phyloP scores from a whole-genome alignment of 2,113 vertebrate genomes.

The Pluvianellus socialis region DNA sequence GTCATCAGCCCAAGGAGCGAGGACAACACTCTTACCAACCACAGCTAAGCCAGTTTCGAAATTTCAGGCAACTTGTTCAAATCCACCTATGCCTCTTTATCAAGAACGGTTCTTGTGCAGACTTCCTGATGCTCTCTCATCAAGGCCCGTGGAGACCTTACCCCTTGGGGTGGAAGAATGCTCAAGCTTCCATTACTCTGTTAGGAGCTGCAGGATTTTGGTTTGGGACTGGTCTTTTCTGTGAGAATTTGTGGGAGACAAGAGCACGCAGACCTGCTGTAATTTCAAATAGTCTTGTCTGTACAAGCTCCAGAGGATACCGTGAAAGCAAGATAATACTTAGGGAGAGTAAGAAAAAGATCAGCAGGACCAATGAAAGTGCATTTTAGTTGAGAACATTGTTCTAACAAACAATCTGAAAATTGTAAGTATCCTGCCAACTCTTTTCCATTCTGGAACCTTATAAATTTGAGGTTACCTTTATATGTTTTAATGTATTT shows the following conservation, averaged over 20 bases:
- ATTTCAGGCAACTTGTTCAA: not conserved
- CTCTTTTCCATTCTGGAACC: not conserved
- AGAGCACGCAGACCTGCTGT: accelerated
- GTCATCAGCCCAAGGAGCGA: not conserved
- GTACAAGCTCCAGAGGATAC: not conserved
- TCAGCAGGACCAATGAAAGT: not conserved
- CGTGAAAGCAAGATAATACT: not conserved
- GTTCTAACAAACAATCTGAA: not conserved
- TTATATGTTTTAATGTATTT: not conserved
- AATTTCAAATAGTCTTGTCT: not conserved
- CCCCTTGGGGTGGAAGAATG: accelerated
- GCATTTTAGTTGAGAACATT: not conserved
- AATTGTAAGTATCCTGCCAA: not conserved
- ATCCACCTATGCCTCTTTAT: not conserved
- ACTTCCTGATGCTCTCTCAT: accelerated
- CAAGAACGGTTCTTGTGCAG: not conserved
- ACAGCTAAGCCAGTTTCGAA: not conserved
- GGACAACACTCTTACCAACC: accelerated
- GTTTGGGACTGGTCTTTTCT: not conserved
- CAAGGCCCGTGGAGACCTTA: not conserved
- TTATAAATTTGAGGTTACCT: not conserved
- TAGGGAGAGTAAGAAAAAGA: not conserved
- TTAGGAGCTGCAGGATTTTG: not conserved
- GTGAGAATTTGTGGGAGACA: not conserved
- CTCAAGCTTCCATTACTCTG: not conserved